Evolutionary conservation across 2,113 vertebrate species (phyloP).

Genomic region (Dermatemys mawii): DNA sequence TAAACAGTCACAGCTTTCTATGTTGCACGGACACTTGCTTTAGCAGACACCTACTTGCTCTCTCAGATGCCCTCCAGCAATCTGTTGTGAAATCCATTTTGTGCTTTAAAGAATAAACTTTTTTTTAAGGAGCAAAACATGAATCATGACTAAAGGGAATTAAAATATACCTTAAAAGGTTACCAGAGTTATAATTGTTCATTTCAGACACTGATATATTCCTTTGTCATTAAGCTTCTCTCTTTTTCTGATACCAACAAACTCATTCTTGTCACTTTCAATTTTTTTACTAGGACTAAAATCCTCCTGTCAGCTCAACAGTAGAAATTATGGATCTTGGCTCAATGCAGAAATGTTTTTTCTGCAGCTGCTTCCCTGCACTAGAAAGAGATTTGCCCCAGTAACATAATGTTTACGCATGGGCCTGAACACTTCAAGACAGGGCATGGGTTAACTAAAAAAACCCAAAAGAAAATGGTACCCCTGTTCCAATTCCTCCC

Average conservation of each 20-base stretch:
- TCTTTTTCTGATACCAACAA: background rate
- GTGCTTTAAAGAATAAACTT: background rate
- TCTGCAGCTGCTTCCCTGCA: accelerated
- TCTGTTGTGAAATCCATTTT: background rate
- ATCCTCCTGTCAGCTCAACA: background rate
- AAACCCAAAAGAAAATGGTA: background rate
- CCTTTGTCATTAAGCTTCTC: background rate
- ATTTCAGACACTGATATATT: background rate
- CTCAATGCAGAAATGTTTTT: background rate
- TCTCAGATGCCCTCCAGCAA: accelerated
- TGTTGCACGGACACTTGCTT: background rate
- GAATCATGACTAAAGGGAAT: background rate
- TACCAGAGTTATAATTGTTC: background rate
- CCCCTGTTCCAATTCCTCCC: background rate
- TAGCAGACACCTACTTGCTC: background rate
- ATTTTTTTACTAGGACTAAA: background rate
- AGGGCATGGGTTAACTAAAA: background rate
- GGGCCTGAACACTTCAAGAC: background rate
- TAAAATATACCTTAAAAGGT: background rate
- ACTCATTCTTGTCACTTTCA: background rate
- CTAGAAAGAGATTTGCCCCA: accelerated
- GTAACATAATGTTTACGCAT: background rate
- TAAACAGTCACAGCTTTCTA: background rate
- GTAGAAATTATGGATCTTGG: background rate
- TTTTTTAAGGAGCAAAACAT: background rate